Conservation (phyloP, 2,888 invertebrate genomes). For the Cerastis rubricosa region DNA sequence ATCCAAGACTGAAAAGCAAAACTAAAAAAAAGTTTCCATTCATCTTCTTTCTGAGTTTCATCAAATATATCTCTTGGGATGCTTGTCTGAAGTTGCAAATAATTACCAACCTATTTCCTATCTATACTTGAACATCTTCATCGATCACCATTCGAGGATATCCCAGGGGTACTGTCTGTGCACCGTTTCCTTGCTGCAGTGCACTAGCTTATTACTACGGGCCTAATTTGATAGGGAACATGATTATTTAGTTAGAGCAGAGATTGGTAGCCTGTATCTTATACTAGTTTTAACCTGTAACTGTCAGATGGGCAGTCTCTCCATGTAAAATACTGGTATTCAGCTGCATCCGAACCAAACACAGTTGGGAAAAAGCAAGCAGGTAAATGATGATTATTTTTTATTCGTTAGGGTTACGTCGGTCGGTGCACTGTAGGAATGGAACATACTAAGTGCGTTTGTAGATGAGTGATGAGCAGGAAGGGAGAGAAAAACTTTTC, state of each 20-base stretch:
- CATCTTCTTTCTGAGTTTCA: neutral
- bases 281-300: neutral
- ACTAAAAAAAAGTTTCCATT: neutral
- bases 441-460: neutral
- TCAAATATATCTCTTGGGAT: conserved; percentile 21
- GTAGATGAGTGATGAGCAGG: neutral
- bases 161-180: conserved; percentile 27
- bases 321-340: neutral
- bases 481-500: neutral
- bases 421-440: no score
- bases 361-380: no score
- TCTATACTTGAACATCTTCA: conserved; percentile 9
- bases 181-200: conserved; percentile 24
- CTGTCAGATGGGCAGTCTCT: neutral
- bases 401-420: no score
- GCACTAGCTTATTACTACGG: conserved; percentile 22
- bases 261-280: neutral
- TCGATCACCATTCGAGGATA: conserved; percentile 22
- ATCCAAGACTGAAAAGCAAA: neutral
- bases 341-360: neutral
- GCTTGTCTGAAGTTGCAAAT: conserved; percentile 17
- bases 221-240: conserved; percentile 29
- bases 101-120: conserved; percentile 20
- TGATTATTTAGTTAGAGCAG: conserved; percentile 10
- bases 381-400: no score